A percentile compares a stretch with the other conserved stretches of the same genome.
These are phyloP conservation scores for Diplodus sargus DNA, from an alignment of 2,797 vertebrate species.

Conservation along the genomic window DNA sequence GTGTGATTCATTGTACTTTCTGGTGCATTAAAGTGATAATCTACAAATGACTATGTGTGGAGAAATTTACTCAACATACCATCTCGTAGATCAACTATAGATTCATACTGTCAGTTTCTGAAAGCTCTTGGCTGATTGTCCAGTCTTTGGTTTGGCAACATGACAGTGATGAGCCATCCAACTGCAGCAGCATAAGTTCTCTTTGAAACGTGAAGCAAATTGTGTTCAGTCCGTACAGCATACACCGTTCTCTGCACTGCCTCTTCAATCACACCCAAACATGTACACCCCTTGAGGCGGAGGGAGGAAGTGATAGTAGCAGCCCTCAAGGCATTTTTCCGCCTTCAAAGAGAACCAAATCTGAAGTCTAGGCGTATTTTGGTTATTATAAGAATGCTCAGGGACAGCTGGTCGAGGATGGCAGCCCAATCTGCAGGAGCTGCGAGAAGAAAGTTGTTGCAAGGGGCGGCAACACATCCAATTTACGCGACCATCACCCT, in stretches of 20 bases:
- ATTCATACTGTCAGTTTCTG: not conserved
- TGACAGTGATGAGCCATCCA: not conserved
- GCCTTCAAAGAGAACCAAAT: too few relatives aligned
- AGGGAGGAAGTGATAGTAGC: too few relatives aligned
- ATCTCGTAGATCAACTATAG: not conserved
- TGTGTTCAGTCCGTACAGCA: not conserved
- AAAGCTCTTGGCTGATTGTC: not conserved
- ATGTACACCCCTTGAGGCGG: not conserved
- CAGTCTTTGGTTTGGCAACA: not conserved
- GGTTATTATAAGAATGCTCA: too few relatives aligned
- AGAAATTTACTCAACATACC: not conserved
- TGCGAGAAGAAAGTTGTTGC: too few relatives aligned
- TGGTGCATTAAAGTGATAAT: too few relatives aligned
- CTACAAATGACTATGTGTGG: not conserved
- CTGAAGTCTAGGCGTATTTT: too few relatives aligned
- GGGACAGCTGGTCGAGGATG: too few relatives aligned
- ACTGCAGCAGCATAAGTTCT: not conserved
- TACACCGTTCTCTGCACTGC: not conserved
- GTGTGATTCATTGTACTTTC: not conserved
- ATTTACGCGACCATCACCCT: too few relatives aligned
- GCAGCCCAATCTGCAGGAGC: too few relatives aligned
- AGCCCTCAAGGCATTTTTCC: too few relatives aligned
- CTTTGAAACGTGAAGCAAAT: not conserved
- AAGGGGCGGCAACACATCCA: too few relatives aligned
- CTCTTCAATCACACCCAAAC: not conserved